These are phyloP conservation scores for Matsumyia berberina DNA, from an alignment of 2,888 invertebrate species.

Conservation along the genomic window DNA sequence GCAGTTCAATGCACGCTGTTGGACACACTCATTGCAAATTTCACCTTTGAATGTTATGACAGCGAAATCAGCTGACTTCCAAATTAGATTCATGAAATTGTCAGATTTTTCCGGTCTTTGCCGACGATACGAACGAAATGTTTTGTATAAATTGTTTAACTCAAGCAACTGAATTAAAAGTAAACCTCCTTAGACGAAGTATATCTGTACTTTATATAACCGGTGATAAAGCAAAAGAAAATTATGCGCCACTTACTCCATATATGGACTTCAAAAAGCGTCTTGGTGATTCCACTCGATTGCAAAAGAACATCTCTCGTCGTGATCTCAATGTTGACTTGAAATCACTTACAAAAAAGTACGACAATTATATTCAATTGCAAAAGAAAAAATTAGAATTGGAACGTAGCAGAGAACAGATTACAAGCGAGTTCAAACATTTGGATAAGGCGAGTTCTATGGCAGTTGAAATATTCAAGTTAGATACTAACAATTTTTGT, in stretches of 20 bases:
- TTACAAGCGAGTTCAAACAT: slow-evolving; percentile 85
- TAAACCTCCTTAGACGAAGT: background rate
- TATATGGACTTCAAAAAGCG: slow-evolving; percentile 87
- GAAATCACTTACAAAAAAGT: slow-evolving; percentile 86
- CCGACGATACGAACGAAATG: slow-evolving; percentile 19
- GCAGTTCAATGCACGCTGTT: background rate
- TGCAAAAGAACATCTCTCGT: slow-evolving; percentile 86
- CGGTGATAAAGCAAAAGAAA: slow-evolving; percentile 88
- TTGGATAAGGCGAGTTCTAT: slow-evolving; percentile 81
- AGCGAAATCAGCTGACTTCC: slow-evolving; percentile 23
- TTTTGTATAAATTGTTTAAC: slow-evolving; percentile 32
- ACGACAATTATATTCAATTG: slow-evolving; percentile 87
- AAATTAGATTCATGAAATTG: slow-evolving; percentile 23
- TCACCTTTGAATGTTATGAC: slow-evolving; percentile 10
- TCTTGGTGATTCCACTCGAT: slow-evolving; percentile 85
- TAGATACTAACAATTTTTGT: background rate
- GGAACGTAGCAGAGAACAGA: slow-evolving; percentile 85
- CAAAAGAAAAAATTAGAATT: slow-evolving; percentile 85
- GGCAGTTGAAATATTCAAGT: too few species aligned
- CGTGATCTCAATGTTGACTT: slow-evolving; percentile 86
- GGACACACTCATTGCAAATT: background rate
- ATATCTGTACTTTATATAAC: slow-evolving; percentile 85
- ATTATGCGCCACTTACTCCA: slow-evolving; percentile 88
- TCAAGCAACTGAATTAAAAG: slow-evolving; percentile 14
- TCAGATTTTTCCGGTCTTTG: background rate